A percentile compares a stretch with the other conserved stretches of the same genome.
phyloP scores from a whole-genome alignment of 1,140 invertebrate species.

The Galleria mellonella region DNA sequence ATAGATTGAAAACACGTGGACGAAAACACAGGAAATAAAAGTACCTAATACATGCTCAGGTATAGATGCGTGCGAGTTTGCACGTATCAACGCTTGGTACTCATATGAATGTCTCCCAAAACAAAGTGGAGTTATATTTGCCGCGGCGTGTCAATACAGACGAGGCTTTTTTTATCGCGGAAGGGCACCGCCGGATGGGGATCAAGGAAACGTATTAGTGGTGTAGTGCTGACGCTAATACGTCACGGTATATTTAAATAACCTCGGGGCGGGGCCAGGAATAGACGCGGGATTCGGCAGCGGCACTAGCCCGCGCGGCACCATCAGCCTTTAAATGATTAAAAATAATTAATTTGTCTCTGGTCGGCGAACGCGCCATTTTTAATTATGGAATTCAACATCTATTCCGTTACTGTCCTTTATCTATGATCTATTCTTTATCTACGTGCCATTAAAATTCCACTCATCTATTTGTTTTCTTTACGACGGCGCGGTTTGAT shows the following conservation, averaged over 20 bases:
- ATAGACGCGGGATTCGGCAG: constrained; percentile 15
- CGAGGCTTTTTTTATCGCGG: constrained; percentile 30
- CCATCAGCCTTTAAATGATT: constrained; percentile 22
- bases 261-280: constrained; percentile 44
- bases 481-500: no score
- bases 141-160: constrained; percentile 10
- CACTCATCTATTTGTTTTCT: no score
- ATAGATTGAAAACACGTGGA: no score
- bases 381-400: no score
- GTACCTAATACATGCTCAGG: no score
- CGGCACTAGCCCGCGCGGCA: constrained; percentile 41
- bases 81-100: no score
- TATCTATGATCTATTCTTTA: no score
- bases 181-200: constrained; percentile 44
- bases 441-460: no score
- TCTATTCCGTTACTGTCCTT: no score
- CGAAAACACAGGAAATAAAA: no score
- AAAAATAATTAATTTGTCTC: not conserved
- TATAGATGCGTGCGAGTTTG: no score
- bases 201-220: constrained; percentile 48
- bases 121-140: constrained; percentile 5
- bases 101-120: not conserved
- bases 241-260: constrained; percentile 60
- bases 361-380: not conserved
- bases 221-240: constrained; percentile 24